These are phyloP conservation scores for Papilio machaon DNA, from an alignment of 1,140 invertebrate genomes.

Conservation along the genomic window DNA sequence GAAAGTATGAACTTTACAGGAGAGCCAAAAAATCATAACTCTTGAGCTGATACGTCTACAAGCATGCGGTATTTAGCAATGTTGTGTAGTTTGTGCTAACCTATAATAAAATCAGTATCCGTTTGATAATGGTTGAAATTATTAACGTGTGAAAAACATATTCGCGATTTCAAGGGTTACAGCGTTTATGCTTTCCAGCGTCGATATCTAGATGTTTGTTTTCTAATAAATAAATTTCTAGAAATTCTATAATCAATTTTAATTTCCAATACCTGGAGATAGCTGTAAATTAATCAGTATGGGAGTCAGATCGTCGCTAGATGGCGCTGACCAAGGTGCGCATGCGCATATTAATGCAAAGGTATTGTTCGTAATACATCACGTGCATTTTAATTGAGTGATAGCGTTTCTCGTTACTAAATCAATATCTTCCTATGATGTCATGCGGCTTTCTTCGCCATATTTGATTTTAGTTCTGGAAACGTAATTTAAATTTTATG, in stretches of 20 bases:
- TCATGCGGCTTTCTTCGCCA: conserved; percentile 17
- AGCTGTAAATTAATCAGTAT: conserved; percentile 32
- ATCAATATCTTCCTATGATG: conserved; percentile 25
- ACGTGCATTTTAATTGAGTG: conserved; percentile 33
- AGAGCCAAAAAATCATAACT: no score
- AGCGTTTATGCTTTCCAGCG: no score
- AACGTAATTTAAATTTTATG: not conserved
- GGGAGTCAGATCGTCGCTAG: conserved; percentile 12
- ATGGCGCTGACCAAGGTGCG: conserved; percentile 23
- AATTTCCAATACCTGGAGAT: conserved; percentile 30
- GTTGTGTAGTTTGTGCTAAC: no score
- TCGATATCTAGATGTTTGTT: no score
- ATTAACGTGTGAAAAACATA: no score
- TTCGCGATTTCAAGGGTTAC: no score
- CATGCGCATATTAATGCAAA: conserved; percentile 22
- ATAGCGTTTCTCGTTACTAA: conserved; percentile 30
- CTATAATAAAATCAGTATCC: no score
- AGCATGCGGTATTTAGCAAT: no score
- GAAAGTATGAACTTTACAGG: no score
- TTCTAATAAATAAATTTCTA: not conserved
- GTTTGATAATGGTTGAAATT: no score
- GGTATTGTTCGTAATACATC: conserved; percentile 34
- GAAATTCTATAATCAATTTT: conserved; percentile 12
- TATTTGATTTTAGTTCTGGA: not conserved
- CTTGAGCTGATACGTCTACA: no score